Percentiles rank a stretch among this genome's conserved stretches.
These are phyloP conservation scores for Spheniscus humboldti DNA, from an alignment of 2,797 vertebrate genomes.

Conservation along the genomic window DNA sequence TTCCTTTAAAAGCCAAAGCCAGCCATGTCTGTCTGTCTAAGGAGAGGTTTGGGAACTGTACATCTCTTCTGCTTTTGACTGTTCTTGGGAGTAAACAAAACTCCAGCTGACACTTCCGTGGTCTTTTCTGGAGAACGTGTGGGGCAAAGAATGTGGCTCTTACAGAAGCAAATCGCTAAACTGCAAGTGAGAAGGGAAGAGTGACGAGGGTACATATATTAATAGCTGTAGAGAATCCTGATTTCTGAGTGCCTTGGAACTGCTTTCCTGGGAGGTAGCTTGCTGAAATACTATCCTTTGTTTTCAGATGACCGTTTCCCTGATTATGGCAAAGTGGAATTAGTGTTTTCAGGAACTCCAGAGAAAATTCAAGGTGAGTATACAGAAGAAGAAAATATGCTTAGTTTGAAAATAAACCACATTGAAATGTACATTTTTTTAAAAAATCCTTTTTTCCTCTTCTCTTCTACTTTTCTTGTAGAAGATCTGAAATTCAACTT, in stretches of 20 bases:
- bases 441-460: neutral
- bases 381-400: neutral
- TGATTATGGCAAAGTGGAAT: slow-evolving; percentile 88
- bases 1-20: neutral
- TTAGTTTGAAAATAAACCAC: neutral
- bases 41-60: neutral
- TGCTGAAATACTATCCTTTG: slow-evolving; percentile 8
- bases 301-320: slow-evolving; percentile 90
- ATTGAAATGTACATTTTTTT: neutral
- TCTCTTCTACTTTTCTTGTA: neutral
- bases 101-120: neutral
- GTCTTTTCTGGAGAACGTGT: neutral
- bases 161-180: neutral
- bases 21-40: neutral
- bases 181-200: neutral
- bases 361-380: slow-evolving; percentile 87
- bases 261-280: neutral
- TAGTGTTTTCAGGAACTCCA: slow-evolving; percentile 89
- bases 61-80: neutral
- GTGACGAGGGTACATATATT: neutral
- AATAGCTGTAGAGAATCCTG: neutral
- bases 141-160: neutral
- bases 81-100: neutral
- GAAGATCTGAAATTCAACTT: neutral
- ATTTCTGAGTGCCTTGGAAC: neutral